These are phyloP conservation scores for Thermophis baileyi DNA, from an alignment of 2,113 vertebrate species.

Conservation along the genomic window DNA sequence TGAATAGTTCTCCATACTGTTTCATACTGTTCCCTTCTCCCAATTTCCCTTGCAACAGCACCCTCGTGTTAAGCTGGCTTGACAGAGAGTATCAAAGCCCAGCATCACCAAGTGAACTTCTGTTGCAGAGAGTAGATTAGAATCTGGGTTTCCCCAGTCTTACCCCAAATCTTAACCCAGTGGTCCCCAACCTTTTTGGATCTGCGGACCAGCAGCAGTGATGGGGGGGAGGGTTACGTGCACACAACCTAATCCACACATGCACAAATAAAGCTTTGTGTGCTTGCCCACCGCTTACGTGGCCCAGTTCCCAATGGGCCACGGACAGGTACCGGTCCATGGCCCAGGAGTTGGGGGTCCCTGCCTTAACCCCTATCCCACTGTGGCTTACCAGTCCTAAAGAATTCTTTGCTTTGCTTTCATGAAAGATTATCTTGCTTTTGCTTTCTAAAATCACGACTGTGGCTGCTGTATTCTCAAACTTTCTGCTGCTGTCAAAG, in stretches of 20 bases:
- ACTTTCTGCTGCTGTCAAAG: neutral
- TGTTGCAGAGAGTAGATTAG: neutral
- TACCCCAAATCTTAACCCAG: too few relatives aligned
- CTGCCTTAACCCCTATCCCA: too few relatives aligned
- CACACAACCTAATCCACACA: too few relatives aligned
- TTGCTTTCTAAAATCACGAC: neutral
- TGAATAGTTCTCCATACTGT: neutral
- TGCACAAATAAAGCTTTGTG: too few relatives aligned
- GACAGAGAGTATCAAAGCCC: neutral
- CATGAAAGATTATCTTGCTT: neutral
- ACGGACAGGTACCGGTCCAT: too few relatives aligned
- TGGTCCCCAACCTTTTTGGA: too few relatives aligned
- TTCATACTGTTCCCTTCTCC: neutral
- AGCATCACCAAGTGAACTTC: neutral
- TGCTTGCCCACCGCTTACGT: too few relatives aligned
- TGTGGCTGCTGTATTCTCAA: neutral
- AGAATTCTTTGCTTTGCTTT: neutral
- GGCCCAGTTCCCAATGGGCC: too few relatives aligned
- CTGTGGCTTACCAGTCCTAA: neutral
- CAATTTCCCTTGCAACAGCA: neutral
- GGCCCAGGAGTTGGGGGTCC: too few relatives aligned
- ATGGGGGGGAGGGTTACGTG: fast-evolving
- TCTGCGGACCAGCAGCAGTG: too few relatives aligned
- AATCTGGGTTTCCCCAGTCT: neutral
- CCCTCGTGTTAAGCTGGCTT: neutral